Evolutionary conservation across 2,113 vertebrate species (phyloP).

Genomic region (Gasterosteus aculeatus): DNA sequence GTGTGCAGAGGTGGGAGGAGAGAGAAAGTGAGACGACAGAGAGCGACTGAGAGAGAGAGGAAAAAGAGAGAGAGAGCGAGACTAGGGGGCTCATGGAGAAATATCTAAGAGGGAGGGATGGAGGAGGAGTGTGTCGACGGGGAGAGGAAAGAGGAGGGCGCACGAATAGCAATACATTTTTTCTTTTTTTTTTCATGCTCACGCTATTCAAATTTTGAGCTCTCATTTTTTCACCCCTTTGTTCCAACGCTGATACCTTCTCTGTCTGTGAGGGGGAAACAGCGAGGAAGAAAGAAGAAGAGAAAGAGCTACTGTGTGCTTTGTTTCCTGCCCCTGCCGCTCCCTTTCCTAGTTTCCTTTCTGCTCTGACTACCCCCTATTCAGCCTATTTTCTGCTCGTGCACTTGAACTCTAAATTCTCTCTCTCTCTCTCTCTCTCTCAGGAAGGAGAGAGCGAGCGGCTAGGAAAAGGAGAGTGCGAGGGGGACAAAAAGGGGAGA

Average conservation of each 20-base stretch:
- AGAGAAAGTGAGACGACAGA: conserved; percentile 46
- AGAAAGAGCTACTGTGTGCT: conserved; percentile 56
- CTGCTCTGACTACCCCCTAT: conserved; percentile 68
- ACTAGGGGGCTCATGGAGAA: conserved; percentile 72
- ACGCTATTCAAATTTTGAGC: conserved; percentile 61
- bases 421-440: conserved; percentile 34
- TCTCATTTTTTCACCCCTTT: conserved; percentile 36
- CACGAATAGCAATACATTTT: conserved; percentile 73
- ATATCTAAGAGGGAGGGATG: conserved; percentile 76
- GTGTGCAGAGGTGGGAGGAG: conserved; percentile 76
- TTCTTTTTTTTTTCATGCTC: conserved; percentile 37
- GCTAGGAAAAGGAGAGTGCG: conserved; percentile 69
- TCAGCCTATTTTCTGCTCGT: conserved; percentile 80
- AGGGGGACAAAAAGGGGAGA: conserved; percentile 79
- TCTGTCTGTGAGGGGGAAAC: conserved; percentile 33
- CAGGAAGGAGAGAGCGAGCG: conserved; percentile 71
- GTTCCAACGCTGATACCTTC: conserved; percentile 60
- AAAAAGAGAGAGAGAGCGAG: conserved; percentile 44
- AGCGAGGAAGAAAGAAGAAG: conserved; percentile 41
- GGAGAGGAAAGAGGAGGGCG: conserved; percentile 72
- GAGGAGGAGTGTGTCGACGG: conserved; percentile 77
- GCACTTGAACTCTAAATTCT: conserved; percentile 84
- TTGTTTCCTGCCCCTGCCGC: conserved; percentile 62
- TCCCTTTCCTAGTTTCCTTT: conserved; percentile 76
- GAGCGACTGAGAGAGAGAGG: conserved; percentile 24